Evolutionary conservation across 2,797 vertebrate genomes (phyloP).

Genomic region (Pseudotriccus pelzelni): DNA sequence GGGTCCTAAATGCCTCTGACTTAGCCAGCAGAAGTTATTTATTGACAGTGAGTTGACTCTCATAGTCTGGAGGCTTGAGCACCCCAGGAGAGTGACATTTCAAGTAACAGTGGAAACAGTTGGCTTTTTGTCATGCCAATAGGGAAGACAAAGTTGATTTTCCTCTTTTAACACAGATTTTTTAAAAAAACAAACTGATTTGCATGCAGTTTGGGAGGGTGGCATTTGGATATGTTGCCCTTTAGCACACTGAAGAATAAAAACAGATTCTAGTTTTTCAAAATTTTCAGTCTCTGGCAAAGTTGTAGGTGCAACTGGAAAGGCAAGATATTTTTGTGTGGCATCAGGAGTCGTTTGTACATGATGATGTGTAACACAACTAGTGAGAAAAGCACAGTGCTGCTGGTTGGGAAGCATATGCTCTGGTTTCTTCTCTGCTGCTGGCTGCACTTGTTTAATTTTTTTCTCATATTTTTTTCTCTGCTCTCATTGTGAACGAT

Average conservation of each 20-base stretch:
- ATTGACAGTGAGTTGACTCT: not conserved
- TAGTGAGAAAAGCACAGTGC: not conserved
- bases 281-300: not conserved
- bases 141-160: not conserved
- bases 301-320: not conserved
- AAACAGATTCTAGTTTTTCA: not conserved
- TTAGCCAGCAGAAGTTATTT: not conserved
- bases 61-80: not conserved
- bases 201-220: not conserved
- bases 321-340: not conserved
- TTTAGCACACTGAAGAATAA: not conserved
- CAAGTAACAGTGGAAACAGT: rapidly evolving
- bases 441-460: not conserved
- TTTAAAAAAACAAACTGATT: not conserved
- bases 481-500: not conserved
- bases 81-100: not conserved
- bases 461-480: not conserved
- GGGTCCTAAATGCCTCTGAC: not conserved
- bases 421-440: not conserved
- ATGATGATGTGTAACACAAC: not conserved
- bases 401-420: not conserved
- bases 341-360: not conserved
- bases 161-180: not conserved
- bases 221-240: not conserved
- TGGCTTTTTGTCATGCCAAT: not conserved